Evolutionary conservation across 2,797 vertebrate genomes (phyloP).

Genomic region (Rhincodon typus): DNA sequence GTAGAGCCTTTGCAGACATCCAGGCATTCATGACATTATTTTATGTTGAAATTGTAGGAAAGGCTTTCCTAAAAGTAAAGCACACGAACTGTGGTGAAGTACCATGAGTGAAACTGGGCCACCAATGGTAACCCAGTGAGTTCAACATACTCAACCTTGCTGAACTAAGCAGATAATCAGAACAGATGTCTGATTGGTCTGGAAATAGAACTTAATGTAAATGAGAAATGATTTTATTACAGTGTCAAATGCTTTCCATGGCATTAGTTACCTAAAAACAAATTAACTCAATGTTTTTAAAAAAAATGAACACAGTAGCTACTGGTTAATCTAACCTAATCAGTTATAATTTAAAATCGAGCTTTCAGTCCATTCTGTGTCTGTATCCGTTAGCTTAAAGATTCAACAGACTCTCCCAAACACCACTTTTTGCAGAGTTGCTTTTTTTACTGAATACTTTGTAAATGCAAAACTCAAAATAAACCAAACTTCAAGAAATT

Average conservation of each 20-base stretch:
- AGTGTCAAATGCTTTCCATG: background rate
- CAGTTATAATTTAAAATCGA: background rate
- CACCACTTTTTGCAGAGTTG: slow-evolving; percentile 54
- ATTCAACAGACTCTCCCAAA: slow-evolving; percentile 56
- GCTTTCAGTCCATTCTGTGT: background rate
- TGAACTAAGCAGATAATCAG: background rate
- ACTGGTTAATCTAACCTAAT: background rate
- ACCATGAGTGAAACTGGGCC: background rate
- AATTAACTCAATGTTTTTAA: background rate
- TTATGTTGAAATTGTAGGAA: background rate
- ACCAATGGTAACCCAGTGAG: background rate
- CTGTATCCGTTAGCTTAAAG: slow-evolving; percentile 19
- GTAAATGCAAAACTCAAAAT: slow-evolving; percentile 38
- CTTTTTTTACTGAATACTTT: slow-evolving; percentile 50
- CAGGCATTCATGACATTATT: background rate
- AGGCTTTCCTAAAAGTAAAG: background rate
- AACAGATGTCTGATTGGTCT: slow-evolving; percentile 5
- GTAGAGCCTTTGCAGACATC: background rate
- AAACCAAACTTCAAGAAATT: slow-evolving; percentile 38
- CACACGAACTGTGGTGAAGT: background rate
- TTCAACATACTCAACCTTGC: background rate
- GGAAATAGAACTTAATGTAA: background rate
- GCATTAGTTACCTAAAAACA: background rate
- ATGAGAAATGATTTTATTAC: background rate
- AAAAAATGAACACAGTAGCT: background rate